Base-by-base conservation (phyloP, 64 coral and sea anemone genomes). In the Montipora sp. region DNA sequence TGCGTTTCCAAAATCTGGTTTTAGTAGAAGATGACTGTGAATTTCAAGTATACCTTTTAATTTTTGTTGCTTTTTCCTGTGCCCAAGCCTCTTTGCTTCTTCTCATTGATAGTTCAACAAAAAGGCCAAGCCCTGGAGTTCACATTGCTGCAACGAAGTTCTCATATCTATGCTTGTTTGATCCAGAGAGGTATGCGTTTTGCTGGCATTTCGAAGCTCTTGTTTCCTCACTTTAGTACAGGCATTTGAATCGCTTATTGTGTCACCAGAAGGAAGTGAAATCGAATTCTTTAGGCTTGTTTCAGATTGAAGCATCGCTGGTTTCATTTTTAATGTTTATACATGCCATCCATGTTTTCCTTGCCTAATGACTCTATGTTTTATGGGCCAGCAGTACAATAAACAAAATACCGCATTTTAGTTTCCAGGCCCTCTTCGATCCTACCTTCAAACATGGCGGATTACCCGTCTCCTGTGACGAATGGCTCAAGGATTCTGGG, bases 21-120 rank as follows among this genome's bases (percentile, higher is more conserved):
- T 81, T 49, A 91, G 77, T 82, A 91, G 78, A 91, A 91, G 89
- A 83, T 91, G 89, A 81, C 63, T 91, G 79, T 91, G 78, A 82
- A 91, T 91, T 60, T 91, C 89, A 65, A 91, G 77, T 50, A 91
- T 23, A 82, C 89, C 89, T 82, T 81, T 80, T 69, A 91, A 71
- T 81, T 91, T 91, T 91, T 81, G 53, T 83, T 91, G 66, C 78
- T 91, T 91, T 81, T 82, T 82, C 49, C 51, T 59, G 79, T 81
- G 49, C 16, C 47, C 63, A 66, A 81, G 78, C 78, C 63, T 91
- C 66, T 83, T 91, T 82, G 89, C 77, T 91, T 91, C 89, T 91
- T 71, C 60, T 5, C 69, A 81, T 81, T 82, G 78, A 91, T 91
- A 91, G 63, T 91, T 91, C 79, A 91, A 82, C 48, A 66, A 46